These are phyloP conservation scores for Cremastobaeus sp. DNA, from an alignment of 2,888 invertebrate species.

Conservation along the genomic window DNA sequence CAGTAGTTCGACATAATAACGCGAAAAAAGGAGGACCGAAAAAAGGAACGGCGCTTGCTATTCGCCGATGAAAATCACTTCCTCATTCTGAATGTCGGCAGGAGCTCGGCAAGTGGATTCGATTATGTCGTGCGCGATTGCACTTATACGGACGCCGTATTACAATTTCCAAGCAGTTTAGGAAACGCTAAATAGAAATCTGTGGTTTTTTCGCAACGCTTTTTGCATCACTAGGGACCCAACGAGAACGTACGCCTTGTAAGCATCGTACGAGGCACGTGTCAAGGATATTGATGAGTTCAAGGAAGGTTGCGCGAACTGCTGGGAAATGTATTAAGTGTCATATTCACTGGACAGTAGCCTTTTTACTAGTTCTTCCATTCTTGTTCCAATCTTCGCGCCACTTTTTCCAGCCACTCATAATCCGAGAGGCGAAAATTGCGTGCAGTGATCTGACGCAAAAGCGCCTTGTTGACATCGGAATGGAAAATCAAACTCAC, in stretches of 20 bases:
- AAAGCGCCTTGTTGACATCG: not conserved
- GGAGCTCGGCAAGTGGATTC: constrained; percentile 66
- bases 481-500: constrained; percentile 15
- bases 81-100: constrained; percentile 67
- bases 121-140: constrained; percentile 70
- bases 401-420: no score
- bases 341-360: no score
- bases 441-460: no score
- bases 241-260: constrained; percentile 42
- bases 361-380: no score
- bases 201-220: constrained; percentile 41
- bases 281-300: constrained; percentile 56
- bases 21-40: constrained; percentile 37
- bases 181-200: constrained; percentile 51
- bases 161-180: constrained; percentile 70
- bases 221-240: constrained; percentile 43
- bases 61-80: constrained; percentile 72
- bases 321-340: constrained; percentile 22
- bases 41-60: constrained; percentile 39
- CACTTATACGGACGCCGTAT: constrained; percentile 62
- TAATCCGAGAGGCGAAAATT: no score
- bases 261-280: constrained; percentile 34
- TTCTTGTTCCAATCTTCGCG: no score
- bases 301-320: constrained; percentile 41
- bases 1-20: constrained; percentile 8